Percentiles rank a stretch among this genome's conserved stretches.
Evolutionary conservation across 2,888 invertebrate species (phyloP).

Genomic region (Melieria crassipennis): DNA sequence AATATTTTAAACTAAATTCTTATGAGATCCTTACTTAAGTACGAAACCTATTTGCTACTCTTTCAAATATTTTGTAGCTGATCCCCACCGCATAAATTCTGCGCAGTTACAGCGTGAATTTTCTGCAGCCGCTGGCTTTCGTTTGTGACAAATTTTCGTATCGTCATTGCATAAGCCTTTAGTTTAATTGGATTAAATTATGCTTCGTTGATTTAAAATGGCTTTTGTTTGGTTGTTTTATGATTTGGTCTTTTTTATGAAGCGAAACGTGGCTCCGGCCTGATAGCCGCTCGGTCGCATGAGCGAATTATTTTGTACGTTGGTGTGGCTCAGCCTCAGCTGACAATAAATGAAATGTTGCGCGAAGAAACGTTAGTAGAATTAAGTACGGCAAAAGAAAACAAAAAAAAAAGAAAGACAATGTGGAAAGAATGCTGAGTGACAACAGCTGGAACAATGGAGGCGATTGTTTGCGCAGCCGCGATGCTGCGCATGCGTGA

Average conservation of each 20-base stretch:
- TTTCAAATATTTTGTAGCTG: no score
- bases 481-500: conserved; percentile 39
- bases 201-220: conserved; percentile 46
- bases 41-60: no score
- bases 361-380: no score
- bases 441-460: neutral
- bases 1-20: no score
- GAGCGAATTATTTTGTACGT: neutral
- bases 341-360: neutral
- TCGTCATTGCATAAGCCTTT: conserved; percentile 47
- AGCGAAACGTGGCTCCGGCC: conserved; percentile 3
- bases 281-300: conserved; percentile 4
- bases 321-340: conserved; percentile 8
- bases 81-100: no score
- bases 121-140: no score
- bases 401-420: neutral
- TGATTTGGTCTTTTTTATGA: conserved; percentile 11
- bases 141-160: neutral
- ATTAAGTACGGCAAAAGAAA: neutral
- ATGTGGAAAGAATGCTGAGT: neutral
- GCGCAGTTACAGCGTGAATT: no score
- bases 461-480: neutral
- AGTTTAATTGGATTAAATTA: conserved; percentile 57
- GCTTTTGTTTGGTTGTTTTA: conserved; percentile 18
- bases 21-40: no score